Percentiles rank a stretch among this genome's conserved stretches.
Conservation (phyloP, 2,888 invertebrate genomes). For the Ditylenchus weischeri region DNA sequence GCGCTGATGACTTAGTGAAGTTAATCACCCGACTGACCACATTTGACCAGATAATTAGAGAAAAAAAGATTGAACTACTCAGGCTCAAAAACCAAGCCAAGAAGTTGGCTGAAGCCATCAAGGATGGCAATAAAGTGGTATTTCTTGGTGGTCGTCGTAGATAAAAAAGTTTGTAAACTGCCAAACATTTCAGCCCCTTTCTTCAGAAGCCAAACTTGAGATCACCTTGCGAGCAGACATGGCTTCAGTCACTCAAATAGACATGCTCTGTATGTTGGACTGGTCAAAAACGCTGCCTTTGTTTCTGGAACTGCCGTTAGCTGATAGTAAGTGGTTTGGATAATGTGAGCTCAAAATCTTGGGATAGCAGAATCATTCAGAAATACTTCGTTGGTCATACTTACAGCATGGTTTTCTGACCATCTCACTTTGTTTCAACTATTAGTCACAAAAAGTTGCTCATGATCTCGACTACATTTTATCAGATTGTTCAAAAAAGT, state of each 20-base stretch:
- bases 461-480: no score
- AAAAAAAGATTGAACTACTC: constrained; percentile 47
- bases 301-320: constrained; percentile 65
- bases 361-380: no score
- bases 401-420: no score
- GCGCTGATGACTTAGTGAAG: constrained; percentile 24
- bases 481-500: no score
- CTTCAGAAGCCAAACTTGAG: constrained; percentile 20
- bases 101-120: constrained; percentile 38
- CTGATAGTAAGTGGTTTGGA: no score
- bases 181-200: constrained; percentile 8
- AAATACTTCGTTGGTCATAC: no score
- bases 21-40: constrained; percentile 37
- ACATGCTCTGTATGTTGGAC: constrained; percentile 87
- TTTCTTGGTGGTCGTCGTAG: background rate
- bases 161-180: background rate
- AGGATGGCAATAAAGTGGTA: constrained; percentile 22
- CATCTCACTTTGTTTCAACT: no score
- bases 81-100: constrained; percentile 47
- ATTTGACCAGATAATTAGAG: constrained; percentile 36
- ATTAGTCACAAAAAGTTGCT: no score
- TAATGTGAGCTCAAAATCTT: no score
- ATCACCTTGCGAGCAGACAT: constrained; percentile 29
- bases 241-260: constrained; percentile 40
- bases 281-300: constrained; percentile 91